Evolutionary conservation across 2,797 vertebrate species (phyloP).

Genomic region (Characodon lateralis): DNA sequence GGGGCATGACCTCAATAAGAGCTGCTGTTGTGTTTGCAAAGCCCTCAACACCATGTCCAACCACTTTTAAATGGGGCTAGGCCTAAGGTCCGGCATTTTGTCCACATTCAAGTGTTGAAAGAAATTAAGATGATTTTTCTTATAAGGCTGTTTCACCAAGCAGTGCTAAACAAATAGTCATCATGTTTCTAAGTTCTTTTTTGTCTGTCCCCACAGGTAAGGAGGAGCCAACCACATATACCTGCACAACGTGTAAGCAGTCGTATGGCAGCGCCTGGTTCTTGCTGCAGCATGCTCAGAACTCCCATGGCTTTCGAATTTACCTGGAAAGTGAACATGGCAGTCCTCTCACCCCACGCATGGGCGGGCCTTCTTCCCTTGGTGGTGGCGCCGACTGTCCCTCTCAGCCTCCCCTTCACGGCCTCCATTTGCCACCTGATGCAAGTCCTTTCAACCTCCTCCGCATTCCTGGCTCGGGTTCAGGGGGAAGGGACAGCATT

Average conservation of each 20-base stretch:
- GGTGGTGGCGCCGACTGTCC: slow-evolving; percentile 94
- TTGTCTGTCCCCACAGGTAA: slow-evolving; percentile 89
- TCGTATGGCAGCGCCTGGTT: slow-evolving; percentile 99
- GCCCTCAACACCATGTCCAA: slow-evolving; percentile 66
- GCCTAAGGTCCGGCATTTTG: slow-evolving; percentile 49
- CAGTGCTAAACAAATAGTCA: not conserved
- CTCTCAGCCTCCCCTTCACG: slow-evolving; percentile 96
- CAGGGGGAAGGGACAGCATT: slow-evolving; percentile 89
- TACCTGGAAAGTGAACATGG: slow-evolving; percentile 99
- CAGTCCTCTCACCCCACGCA: slow-evolving; percentile 96
- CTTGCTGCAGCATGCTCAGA: slow-evolving; percentile 99
- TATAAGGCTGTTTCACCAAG: not conserved
- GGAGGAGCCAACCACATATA: slow-evolving; percentile 99
- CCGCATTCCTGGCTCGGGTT: slow-evolving; percentile 95
- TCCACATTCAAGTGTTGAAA: not conserved
- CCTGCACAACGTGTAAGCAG: slow-evolving; percentile 99
- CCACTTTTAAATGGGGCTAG: slow-evolving; percentile 59
- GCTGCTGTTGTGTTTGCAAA: slow-evolving; percentile 68
- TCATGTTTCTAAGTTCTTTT: slow-evolving; percentile 6
- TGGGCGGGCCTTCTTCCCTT: slow-evolving; percentile 90
- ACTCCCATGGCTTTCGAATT: slow-evolving; percentile 98
- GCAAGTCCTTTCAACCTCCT: slow-evolving; percentile 99
- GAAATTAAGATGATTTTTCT: not conserved
- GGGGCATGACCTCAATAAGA: slow-evolving; percentile 78
- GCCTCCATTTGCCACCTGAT: slow-evolving; percentile 98